Conservation (phyloP, 2,888 invertebrate species). For the Drosophila demipolita region DNA sequence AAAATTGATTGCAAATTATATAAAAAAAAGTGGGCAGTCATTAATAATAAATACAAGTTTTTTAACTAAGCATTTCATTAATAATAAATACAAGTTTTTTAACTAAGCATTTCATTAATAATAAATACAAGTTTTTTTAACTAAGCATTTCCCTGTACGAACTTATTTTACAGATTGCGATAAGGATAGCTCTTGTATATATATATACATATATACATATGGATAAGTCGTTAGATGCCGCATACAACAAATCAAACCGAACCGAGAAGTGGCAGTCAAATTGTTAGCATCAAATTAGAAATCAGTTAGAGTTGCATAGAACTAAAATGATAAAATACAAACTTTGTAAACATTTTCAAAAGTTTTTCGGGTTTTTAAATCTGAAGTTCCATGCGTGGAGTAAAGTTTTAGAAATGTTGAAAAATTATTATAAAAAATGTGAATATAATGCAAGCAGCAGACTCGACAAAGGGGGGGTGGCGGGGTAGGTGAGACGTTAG, state of each 20-base stretch:
- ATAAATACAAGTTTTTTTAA: background rate
- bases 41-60: background rate
- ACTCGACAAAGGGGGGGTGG: background rate
- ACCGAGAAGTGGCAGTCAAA: conserved; percentile 28
- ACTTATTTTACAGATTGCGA: background rate
- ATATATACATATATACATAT: background rate
- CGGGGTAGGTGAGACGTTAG: conserved; percentile 6
- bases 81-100: background rate
- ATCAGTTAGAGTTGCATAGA: conserved; percentile 58
- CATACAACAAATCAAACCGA: background rate
- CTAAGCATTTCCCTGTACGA: background rate
- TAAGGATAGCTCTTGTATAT: background rate
- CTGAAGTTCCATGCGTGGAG: conserved; percentile 40
- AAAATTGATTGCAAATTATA: background rate
- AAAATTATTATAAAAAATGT: conserved; percentile 56
- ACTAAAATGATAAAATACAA: conserved; percentile 24
- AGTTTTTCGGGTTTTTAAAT: conserved; percentile 55
- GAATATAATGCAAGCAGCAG: conserved; percentile 44
- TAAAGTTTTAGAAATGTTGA: conserved; percentile 63
- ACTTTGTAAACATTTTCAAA: conserved; percentile 69
- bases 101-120: background rate
- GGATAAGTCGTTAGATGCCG: background rate
- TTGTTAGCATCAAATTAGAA: conserved; percentile 60
- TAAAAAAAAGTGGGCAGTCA: background rate
- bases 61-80: background rate